Evolutionary conservation across 2,113 vertebrate species (phyloP).

Genomic region (Elgaria multicarinata): DNA sequence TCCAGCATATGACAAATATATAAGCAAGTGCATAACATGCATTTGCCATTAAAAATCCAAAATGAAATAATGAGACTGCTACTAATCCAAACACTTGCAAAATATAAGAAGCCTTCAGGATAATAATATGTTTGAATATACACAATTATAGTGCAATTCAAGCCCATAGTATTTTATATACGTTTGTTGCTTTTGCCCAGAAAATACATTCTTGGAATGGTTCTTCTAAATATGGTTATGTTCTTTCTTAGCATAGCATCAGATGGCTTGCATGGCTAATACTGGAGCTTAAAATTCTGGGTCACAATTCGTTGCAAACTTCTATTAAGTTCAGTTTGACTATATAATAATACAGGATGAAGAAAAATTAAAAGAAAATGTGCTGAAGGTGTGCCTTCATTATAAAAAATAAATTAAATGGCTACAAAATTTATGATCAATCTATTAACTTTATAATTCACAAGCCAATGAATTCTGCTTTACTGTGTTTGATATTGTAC

Average conservation of each 20-base stretch:
- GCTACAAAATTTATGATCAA: constrained; percentile 77
- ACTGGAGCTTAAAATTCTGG: constrained; percentile 56
- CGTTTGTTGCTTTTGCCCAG: constrained; percentile 61
- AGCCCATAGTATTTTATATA: constrained; percentile 52
- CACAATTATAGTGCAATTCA: constrained; percentile 69
- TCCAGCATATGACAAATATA: constrained; percentile 58
- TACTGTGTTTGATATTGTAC: constrained; percentile 69
- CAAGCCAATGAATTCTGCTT: constrained; percentile 78
- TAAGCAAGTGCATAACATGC: constrained; percentile 52
- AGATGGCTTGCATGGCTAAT: constrained; percentile 61
- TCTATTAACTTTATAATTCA: constrained; percentile 82
- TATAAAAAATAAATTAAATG: constrained; percentile 78
- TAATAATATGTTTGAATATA: constrained; percentile 70
- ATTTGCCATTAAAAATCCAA: constrained; percentile 60
- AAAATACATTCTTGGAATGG: constrained; percentile 67
- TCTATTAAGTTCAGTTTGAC: constrained; percentile 62
- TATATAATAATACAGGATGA: constrained; percentile 38
- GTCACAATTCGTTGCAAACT: constrained; percentile 64
- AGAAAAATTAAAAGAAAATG: constrained; percentile 70
- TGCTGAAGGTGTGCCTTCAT: constrained; percentile 52
- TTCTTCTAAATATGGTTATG: constrained; percentile 59
- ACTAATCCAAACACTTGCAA: constrained; percentile 67
- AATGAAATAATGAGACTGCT: constrained; percentile 61
- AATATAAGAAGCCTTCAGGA: constrained; percentile 60
- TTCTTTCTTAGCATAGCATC: constrained; percentile 59